phyloP scores from a whole-genome alignment of 64 coral and sea anemone species.

The Pachyseris speciosa region DNA sequence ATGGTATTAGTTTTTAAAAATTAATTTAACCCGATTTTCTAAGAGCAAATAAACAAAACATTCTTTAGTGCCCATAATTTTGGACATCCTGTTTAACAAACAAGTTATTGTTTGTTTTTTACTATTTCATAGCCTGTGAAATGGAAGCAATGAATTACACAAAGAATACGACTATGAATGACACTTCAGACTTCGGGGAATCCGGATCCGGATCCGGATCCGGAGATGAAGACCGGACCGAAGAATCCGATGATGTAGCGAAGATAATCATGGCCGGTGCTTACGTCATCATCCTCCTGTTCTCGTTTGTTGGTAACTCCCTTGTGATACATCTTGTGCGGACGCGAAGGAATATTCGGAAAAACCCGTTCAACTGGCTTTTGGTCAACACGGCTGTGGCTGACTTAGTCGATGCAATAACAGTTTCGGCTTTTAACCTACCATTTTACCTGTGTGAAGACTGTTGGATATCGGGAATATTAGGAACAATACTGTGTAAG shows the following conservation, averaged over 20 bases:
- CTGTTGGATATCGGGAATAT: conserved; percentile 68
- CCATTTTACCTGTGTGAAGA: background rate
- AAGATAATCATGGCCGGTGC: conserved; percentile 34
- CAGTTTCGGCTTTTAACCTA: conserved; percentile 34
- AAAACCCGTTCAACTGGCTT: conserved; percentile 78
- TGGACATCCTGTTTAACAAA: no score
- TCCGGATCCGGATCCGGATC: no score
- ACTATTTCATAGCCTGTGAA: background rate
- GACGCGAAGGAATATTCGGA: conserved; percentile 23
- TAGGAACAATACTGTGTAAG: conserved; percentile 68
- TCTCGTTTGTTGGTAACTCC: conserved; percentile 41
- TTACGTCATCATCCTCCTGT: conserved; percentile 41
- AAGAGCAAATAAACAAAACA: no score
- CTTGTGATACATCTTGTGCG: conserved; percentile 62
- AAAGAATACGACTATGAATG: background rate
- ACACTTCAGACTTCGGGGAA: background rate
- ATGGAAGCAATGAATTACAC: conserved; percentile 8
- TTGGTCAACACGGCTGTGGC: conserved; percentile 81
- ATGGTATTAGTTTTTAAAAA: no score
- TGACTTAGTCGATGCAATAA: conserved; percentile 64
- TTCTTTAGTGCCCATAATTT: no score
- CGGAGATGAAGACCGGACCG: background rate
- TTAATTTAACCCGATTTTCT: no score
- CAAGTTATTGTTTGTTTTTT: background rate
- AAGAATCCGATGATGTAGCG: background rate